Percentiles rank a stretch among this genome's conserved stretches.
Evolutionary conservation across 53 echinoderm and acorn worm species (phyloP).

Genomic region (Henricia sp.): DNA sequence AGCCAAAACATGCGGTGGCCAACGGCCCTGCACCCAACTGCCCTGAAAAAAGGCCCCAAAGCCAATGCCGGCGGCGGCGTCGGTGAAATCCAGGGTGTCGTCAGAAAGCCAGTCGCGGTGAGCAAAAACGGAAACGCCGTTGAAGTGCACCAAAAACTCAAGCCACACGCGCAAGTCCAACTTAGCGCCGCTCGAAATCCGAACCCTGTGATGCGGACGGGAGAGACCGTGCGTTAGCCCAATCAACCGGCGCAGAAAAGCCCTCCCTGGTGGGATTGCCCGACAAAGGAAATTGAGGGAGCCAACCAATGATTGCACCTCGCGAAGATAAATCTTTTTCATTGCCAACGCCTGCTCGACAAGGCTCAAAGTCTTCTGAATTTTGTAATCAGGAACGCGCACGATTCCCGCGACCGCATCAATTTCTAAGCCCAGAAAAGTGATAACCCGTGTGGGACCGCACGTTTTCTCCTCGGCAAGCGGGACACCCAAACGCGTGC

Average conservation of each 20-base stretch:
- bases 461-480: slow-evolving; percentile 35
- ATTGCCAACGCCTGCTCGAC: not conserved
- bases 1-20: slow-evolving; percentile 18
- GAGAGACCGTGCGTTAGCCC: slow-evolving; percentile 8
- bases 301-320: slow-evolving; percentile 36
- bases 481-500: slow-evolving; percentile 14
- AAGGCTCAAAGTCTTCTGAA: too few relatives aligned
- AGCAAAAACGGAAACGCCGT: slow-evolving; percentile 29
- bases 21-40: slow-evolving; percentile 52
- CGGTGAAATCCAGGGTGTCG: slow-evolving; percentile 3
- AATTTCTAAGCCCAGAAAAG: too few relatives aligned
- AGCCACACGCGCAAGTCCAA: slow-evolving; percentile 53
- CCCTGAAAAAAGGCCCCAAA: slow-evolving; percentile 34
- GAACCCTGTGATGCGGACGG: slow-evolving; percentile 6
- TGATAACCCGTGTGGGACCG: slow-evolving; percentile 4
- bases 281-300: slow-evolving; percentile 41
- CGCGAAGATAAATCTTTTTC: not conserved
- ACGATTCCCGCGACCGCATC: too few relatives aligned
- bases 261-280: slow-evolving; percentile 7
- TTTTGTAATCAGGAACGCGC: too few relatives aligned
- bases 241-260: slow-evolving; percentile 36
- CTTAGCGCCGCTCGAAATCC: slow-evolving; percentile 2
- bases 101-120: slow-evolving; percentile 5
- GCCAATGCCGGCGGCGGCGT: slow-evolving; percentile 53
- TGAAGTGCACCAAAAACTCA: slow-evolving; percentile 32